A percentile compares a stretch with the other conserved stretches of the same genome.
Evolutionary conservation across 2,888 invertebrate genomes (phyloP).

Genomic region (Parascotia fuliginaria): DNA sequence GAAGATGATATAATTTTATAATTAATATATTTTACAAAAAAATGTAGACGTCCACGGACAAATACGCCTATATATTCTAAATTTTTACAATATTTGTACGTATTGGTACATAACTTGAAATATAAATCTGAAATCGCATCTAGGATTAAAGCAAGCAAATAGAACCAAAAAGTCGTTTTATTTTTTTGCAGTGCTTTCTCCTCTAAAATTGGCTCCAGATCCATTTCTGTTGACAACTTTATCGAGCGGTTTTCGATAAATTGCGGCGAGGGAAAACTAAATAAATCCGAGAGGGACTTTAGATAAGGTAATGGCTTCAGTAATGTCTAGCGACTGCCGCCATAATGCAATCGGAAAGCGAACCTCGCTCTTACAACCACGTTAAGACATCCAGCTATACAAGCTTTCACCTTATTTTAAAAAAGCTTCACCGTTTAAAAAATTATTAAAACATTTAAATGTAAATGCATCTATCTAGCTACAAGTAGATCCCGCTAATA

Average conservation of each 20-base stretch:
- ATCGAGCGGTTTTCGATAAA: constrained; percentile 86
- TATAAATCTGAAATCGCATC: constrained; percentile 44
- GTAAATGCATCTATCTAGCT: constrained; percentile 35
- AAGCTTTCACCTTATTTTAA: constrained; percentile 16
- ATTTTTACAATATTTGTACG: constrained; percentile 16
- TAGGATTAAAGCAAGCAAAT: constrained; percentile 54
- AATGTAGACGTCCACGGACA: too few species aligned
- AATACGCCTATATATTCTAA: constrained; percentile 22
- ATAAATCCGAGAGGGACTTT: constrained; percentile 85
- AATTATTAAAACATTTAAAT: constrained; percentile 49
- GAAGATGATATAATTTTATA: too few species aligned
- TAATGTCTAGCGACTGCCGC: constrained; percentile 81
- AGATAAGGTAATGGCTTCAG: constrained; percentile 85
- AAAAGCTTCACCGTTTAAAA: constrained; percentile 16
- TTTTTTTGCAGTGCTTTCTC: constrained; percentile 69
- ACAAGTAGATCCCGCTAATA: constrained; percentile 44
- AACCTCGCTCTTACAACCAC: constrained; percentile 62
- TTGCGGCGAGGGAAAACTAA: constrained; percentile 85
- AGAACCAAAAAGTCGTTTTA: constrained; percentile 69
- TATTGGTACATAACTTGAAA: constrained; percentile 18
- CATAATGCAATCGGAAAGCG: constrained; percentile 82
- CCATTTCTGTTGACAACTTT: constrained; percentile 85
- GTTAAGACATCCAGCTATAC: constrained; percentile 40
- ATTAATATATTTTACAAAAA: too few species aligned
- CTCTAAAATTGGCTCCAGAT: constrained; percentile 83